phyloP scores from a whole-genome alignment of 2,113 vertebrate species.

The Rhinoderma darwinii region DNA sequence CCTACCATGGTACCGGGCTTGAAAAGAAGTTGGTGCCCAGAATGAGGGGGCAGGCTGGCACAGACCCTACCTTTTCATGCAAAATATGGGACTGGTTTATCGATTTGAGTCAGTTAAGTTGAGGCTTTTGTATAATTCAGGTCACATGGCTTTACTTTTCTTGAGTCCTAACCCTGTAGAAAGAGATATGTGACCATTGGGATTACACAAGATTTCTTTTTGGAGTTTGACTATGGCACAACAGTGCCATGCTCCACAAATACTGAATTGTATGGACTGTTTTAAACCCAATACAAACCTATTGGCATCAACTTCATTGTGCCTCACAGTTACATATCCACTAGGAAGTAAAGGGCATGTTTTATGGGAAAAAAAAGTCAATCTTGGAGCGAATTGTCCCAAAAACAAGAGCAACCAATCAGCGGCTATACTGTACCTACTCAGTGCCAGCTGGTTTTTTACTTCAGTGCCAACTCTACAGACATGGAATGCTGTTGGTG shows the following conservation, averaged over 20 bases:
- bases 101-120: too few relatives aligned
- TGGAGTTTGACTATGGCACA: not conserved
- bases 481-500: not conserved
- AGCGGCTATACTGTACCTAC: not conserved
- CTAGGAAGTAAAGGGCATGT: not conserved
- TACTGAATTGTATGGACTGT: not conserved
- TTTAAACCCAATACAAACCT: not conserved
- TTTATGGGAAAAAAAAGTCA: not conserved
- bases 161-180: not conserved
- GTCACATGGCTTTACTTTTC: too few relatives aligned
- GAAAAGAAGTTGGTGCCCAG: not conserved
- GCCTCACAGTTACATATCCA: not conserved
- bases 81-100: too few relatives aligned
- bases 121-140: too few relatives aligned
- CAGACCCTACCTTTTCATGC: too few relatives aligned
- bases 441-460: not conserved
- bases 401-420: not conserved
- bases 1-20: too few relatives aligned
- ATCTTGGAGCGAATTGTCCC: not conserved
- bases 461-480: not conserved
- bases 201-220: too few relatives aligned
- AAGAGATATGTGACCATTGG: too few relatives aligned
- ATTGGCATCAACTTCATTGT: not conserved
- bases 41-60: too few relatives aligned
- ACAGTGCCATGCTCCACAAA: not conserved